These are phyloP conservation scores for Macrosiphum euphorbiae DNA, from an alignment of 2,888 invertebrate species.

Conservation along the genomic window DNA sequence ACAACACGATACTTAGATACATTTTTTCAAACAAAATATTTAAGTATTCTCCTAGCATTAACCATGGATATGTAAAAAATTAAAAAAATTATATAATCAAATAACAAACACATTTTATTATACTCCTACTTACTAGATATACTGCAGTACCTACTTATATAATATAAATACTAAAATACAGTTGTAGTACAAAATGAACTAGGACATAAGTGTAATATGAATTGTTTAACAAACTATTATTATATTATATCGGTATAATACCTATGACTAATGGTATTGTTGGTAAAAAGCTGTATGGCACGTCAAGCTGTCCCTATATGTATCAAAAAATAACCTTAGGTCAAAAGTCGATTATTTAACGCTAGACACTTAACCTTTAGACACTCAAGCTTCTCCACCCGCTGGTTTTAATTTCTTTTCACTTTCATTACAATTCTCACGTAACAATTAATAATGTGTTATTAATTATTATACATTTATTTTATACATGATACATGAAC, in stretches of 20 bases:
- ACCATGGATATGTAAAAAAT: not conserved
- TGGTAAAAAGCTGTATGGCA: not conserved
- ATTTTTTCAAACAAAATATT: not conserved
- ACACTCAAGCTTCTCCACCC: not conserved
- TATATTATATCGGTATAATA: not conserved
- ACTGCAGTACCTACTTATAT: not conserved
- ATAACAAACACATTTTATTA: not conserved
- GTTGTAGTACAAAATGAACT: not conserved
- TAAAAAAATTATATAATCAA: not conserved
- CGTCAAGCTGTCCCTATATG: not conserved
- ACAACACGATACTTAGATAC: not conserved
- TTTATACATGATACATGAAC: not conserved
- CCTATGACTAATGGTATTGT: not conserved
- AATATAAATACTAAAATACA: not conserved
- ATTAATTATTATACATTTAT: not conserved
- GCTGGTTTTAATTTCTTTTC: slow-evolving; percentile 12
- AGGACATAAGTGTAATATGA: not conserved
- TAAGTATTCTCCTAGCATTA: not conserved
- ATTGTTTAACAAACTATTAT: not conserved
- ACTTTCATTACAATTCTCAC: slow-evolving; percentile 7
- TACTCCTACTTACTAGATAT: not conserved
- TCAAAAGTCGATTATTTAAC: slow-evolving; percentile 1
- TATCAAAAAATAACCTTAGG: not conserved
- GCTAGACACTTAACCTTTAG: slow-evolving; percentile 2
- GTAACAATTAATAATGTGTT: not conserved